Evolutionary conservation across 2,797 vertebrate species (phyloP), one percentile per base, ranked within the genome.

Genomic region (Siniperca undulata): DNA sequence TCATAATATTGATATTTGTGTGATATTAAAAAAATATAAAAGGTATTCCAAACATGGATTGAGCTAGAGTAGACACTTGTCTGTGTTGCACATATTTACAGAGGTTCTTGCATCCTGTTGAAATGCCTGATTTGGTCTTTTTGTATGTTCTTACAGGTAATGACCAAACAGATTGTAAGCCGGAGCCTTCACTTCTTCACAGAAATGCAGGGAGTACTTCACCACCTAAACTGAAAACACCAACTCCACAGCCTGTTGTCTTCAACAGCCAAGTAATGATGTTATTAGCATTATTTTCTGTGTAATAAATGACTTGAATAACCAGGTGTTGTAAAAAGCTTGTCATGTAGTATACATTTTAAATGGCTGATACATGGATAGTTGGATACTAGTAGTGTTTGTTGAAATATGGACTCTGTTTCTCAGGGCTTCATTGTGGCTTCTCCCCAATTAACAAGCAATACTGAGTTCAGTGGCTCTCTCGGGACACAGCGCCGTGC

Each of bases 101-200:
- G 34, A 52, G 14, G 13, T 48, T 20, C 20, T 38, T 62, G 36
- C 17, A 48, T 38, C 8, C 6, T 62, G 38, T 16, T n/a, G 1
- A 75, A 56, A 40, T 70, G 44, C 34, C 40, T 38, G 10, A 34
- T 71, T 59, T 79, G 2, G 0, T 44, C 11, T 6, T 42, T 44
- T 62, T 50, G 7, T 61, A 5, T 72, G 17, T 75, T 72, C 20
- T 70, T 61, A 19, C 55, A 83, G 81, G 7, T 77, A 38, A 44
- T n/a, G 70, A 83, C 3, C 70, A 83, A 64, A 65, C 5, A 24
- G 73, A 83, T 19, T 70, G 14, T 81, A 81, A 78, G 12, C 53
- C 53, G 1, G 74, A 83, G 3, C 55, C 55, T 62, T 77, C 30
- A 3, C 24, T 24, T 66, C 69, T 70, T 52, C 77, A 74, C 20